Percentiles rank a stretch among this genome's conserved stretches.
Conservation (phyloP, 2,888 invertebrate genomes). For the Geophilus truncorum region DNA sequence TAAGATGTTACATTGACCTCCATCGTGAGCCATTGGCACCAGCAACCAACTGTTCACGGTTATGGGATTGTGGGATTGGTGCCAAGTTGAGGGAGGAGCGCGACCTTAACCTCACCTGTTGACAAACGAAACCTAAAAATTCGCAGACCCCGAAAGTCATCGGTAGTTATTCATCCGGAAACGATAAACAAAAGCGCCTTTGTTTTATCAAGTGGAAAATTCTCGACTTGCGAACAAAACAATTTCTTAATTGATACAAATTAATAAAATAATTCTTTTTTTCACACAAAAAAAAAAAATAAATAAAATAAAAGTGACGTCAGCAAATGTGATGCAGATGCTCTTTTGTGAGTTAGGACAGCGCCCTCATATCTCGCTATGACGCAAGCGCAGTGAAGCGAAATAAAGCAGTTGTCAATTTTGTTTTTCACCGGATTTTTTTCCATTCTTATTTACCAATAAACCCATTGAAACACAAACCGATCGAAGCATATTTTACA, state of each 20-base stretch:
- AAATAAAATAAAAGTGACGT: not conserved
- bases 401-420: not conserved
- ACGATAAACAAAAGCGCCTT: too few relatives aligned
- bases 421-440: not conserved
- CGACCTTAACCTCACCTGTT: constrained; percentile 25
- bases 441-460: not conserved
- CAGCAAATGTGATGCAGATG: not conserved
- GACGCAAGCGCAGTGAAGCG: constrained; percentile 17
- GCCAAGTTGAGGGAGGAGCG: constrained; percentile 24
- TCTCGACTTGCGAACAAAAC: not conserved
- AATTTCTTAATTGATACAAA: not conserved
- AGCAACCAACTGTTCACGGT: constrained; percentile 23
- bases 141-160: not conserved
- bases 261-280: too few relatives aligned
- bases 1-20: constrained; percentile 24
- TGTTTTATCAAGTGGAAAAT: too few relatives aligned
- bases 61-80: constrained; percentile 27
- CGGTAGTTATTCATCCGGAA: too few relatives aligned
- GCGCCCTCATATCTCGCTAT: not conserved
- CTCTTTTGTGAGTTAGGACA: constrained; percentile 13
- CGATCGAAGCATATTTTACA: too few relatives aligned
- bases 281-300: not conserved
- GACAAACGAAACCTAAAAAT: not conserved
- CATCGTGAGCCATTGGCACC: constrained; percentile 2
- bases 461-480: not conserved